These are phyloP conservation scores for Tautogolabrus adspersus DNA, from an alignment of 2,113 vertebrate genomes.

Conservation along the genomic window DNA sequence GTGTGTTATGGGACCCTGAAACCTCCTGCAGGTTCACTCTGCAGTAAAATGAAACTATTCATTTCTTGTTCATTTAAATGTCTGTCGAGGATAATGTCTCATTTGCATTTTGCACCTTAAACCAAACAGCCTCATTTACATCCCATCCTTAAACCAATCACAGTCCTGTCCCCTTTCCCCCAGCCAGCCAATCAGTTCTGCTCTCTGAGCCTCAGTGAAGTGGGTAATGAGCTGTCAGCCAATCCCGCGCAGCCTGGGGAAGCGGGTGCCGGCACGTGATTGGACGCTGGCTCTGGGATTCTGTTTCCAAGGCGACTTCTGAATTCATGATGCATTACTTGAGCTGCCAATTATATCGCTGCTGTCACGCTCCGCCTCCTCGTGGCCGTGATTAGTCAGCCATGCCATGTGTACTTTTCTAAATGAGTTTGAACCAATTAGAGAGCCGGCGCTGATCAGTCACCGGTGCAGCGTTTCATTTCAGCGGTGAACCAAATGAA, in stretches of 20 bases:
- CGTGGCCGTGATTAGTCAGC: slow-evolving; percentile 3
- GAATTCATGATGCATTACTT: neutral
- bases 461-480: neutral
- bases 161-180: neutral
- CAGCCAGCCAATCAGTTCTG: slow-evolving; percentile 72
- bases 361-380: slow-evolving; percentile 1
- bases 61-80: slow-evolving; percentile 65
- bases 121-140: slow-evolving; percentile 47
- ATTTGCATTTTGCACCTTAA: slow-evolving; percentile 65
- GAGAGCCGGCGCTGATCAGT: neutral
- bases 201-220: slow-evolving; percentile 60
- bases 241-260: slow-evolving; percentile 44
- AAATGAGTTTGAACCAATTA: slow-evolving; percentile 15
- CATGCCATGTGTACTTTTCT: neutral
- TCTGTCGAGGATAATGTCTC: slow-evolving; percentile 51
- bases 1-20: neutral
- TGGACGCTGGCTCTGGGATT: slow-evolving; percentile 28
- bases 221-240: slow-evolving; percentile 70
- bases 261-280: slow-evolving; percentile 29
- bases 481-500: too few species aligned
- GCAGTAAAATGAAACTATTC: slow-evolving; percentile 52
- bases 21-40: slow-evolving; percentile 41
- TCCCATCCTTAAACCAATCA: slow-evolving; percentile 47
- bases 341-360: slow-evolving; percentile 2
- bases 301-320: slow-evolving; percentile 47